Evolutionary conservation across 2,113 vertebrate species (phyloP), one percentile per base, ranked within the genome.

Genomic region (Urocolius indicus): DNA sequence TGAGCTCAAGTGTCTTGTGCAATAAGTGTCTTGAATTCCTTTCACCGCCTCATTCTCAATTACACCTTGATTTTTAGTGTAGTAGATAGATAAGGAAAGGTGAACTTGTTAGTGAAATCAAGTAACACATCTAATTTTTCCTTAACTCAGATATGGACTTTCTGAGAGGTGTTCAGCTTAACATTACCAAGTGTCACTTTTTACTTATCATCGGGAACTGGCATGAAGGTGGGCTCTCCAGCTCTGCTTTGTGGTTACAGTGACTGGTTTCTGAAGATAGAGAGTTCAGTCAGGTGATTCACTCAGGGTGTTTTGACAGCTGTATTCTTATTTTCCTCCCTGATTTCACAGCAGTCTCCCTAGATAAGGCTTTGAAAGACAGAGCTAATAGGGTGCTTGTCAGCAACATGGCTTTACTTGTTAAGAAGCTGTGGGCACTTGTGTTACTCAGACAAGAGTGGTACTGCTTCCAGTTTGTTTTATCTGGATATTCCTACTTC

Each of bases 291-390:
- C 91, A 92, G 80, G 84, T 75, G 77, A 89, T 92, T 87, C 85
- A 73, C 82, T 87, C 87, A 36, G 58, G 49, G 45, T 90, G 62
- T 91, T 97, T 89, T 95, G 95, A 97, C 95, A 95, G 89, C 71
- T 92, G 91, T 75, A 87, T 89, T 94, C 77, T 77, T 96, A 92
- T 89, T 96, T 95, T 91, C 54, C 87, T 84, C 69, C 66, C 41
- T 68, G 87, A 94, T 91, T 94, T 91, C 89, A 91, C 91, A 97
- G 91, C 81, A 89, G 89, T 66, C 36, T 91, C 84, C 66, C 87
- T 54, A 89, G 95, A 96, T 94, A 96, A 95, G 91, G 41, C 54
- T 95, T 95, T 94, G 91, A 96, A 93, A 89, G 94, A 94, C 96
- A 95, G 87, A 95, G 54, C 61, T 95, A 94, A 95, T 91, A 94